Evolutionary conservation across 2,113 vertebrate genomes (phyloP).

Genomic region (Hemiscyllium ocellatum): DNA sequence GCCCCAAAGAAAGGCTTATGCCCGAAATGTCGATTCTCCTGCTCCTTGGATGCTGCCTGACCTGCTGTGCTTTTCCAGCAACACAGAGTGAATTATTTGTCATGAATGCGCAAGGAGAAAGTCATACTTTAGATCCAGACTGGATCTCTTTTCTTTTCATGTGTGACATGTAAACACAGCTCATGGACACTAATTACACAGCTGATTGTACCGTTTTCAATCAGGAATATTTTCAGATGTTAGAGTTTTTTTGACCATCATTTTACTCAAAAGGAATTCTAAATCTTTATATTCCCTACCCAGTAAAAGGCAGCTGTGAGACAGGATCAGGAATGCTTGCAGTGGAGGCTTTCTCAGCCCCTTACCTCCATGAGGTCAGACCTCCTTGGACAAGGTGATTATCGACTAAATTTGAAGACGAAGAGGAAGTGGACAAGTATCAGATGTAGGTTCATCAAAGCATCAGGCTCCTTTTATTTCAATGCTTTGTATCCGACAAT

Average conservation of each 20-base stretch:
- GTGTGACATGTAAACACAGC: not conserved
- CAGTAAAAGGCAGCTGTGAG: not conserved
- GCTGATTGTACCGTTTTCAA: not conserved
- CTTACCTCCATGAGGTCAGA: not conserved
- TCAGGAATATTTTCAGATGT: not conserved
- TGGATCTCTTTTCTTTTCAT: not conserved
- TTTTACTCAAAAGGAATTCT: not conserved
- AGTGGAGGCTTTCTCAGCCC: not conserved
- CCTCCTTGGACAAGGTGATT: not conserved
- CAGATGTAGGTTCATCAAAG: not conserved
- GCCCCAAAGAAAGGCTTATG: too few species aligned
- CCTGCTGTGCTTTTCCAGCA: too few species aligned
- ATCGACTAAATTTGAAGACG: not conserved
- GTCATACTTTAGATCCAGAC: not conserved
- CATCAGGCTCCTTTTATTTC: not conserved
- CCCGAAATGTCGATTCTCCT: too few species aligned
- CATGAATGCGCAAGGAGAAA: not conserved
- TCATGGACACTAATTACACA: not conserved
- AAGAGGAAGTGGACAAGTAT: not conserved
- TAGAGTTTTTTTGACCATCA: not conserved
- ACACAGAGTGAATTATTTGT: not conserved
- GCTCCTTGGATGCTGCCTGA: too few species aligned
- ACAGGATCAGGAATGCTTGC: not conserved
- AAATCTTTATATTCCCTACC: not conserved
- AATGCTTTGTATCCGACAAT: not conserved